A percentile compares a stretch with the other conserved stretches of the same genome.
Conservation (phyloP, 2,797 vertebrate genomes). For the Eulemur mongoz region DNA sequence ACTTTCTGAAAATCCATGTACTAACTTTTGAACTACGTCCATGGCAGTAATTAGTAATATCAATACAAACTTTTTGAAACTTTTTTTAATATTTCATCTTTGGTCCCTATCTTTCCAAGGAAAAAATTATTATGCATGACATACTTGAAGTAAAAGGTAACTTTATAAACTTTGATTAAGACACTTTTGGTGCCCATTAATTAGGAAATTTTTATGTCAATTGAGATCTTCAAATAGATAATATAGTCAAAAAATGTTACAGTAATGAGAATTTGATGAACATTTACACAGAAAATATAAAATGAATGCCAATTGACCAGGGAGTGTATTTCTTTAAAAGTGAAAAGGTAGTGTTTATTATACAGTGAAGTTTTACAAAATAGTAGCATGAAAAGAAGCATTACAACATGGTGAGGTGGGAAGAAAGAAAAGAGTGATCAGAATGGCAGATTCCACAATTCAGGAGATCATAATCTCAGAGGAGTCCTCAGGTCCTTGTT, state of each 20-base stretch:
- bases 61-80: not conserved
- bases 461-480: not conserved
- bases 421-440: not conserved
- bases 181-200: not conserved
- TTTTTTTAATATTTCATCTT: not conserved
- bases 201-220: not conserved
- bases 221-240: conserved; percentile 14
- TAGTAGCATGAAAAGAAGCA: not conserved
- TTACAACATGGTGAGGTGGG: not conserved
- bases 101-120: not conserved
- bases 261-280: conserved; percentile 24
- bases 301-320: not conserved
- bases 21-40: not conserved
- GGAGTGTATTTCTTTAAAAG: not conserved
- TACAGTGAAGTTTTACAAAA: not conserved
- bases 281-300: conserved; percentile 22
- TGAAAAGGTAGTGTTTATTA: not conserved
- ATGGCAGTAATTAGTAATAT: not conserved
- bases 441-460: not conserved
- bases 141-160: not conserved
- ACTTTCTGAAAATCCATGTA: not conserved
- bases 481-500: not conserved
- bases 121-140: not conserved
- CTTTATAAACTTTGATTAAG: not conserved
- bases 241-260: not conserved